These are phyloP conservation scores for Spatulosminthurus flaviceps DNA, from an alignment of 2,888 invertebrate species.

Conservation along the genomic window DNA sequence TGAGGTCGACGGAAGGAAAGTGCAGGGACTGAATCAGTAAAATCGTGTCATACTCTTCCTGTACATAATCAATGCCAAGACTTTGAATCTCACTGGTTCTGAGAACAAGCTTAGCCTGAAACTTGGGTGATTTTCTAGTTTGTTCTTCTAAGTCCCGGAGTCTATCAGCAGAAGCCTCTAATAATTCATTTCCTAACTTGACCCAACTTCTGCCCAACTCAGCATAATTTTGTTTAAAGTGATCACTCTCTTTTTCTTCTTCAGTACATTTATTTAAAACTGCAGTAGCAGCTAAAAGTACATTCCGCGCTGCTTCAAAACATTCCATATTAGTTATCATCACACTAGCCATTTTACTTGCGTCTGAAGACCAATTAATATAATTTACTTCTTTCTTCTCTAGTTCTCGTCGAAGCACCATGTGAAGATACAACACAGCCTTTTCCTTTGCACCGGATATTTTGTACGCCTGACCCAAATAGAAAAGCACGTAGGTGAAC, in stretches of 20 bases:
- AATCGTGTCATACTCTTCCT: constrained; percentile 59
- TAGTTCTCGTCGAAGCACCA: constrained; percentile 60
- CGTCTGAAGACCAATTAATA: constrained; percentile 60
- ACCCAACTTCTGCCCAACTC: constrained; percentile 61
- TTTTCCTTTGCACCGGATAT: constrained; percentile 62
- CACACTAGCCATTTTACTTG: constrained; percentile 58
- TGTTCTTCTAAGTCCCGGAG: constrained; percentile 62
- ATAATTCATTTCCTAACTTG: constrained; percentile 59
- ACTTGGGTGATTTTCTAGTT: constrained; percentile 58
- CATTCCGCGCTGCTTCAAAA: constrained; percentile 59
- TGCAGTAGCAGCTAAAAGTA: constrained; percentile 58
- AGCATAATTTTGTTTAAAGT: constrained; percentile 61
- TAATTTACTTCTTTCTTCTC: constrained; percentile 59
- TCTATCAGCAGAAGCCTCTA: constrained; percentile 61
- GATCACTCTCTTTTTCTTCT: constrained; percentile 58
- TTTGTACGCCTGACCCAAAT: constrained; percentile 62
- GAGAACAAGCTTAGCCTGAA: constrained; percentile 54
- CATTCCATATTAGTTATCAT: constrained; percentile 59
- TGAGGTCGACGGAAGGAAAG: constrained; percentile 58
- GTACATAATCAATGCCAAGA: constrained; percentile 55
- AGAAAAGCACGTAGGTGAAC: constrained; percentile 63
- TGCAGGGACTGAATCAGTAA: constrained; percentile 57
- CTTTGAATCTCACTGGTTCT: constrained; percentile 58
- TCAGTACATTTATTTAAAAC: constrained; percentile 57
- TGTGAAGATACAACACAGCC: constrained; percentile 61